Conservation (phyloP, 2,797 vertebrate species). For the Poecilia gillii region DNA sequence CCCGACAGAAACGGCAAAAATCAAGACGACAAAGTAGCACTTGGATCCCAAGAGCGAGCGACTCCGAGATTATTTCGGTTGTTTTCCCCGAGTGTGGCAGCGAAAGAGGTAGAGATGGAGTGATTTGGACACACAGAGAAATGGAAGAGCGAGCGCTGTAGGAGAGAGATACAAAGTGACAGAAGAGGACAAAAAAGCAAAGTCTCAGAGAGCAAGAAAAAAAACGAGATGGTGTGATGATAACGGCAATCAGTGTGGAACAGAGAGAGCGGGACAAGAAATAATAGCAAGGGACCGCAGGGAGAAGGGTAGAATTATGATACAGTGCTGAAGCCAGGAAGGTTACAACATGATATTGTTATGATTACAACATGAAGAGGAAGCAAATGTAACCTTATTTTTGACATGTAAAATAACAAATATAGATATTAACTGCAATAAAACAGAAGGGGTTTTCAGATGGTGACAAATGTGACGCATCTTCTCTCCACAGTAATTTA, state of each 20-base stretch:
- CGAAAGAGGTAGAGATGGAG: slow-evolving; percentile 32
- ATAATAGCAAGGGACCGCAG: slow-evolving; percentile 7
- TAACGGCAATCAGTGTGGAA: slow-evolving; percentile 21
- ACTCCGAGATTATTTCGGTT: slow-evolving; percentile 39
- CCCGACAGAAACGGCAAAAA: slow-evolving; percentile 15
- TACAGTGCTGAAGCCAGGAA: not conserved
- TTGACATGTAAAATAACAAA: not conserved
- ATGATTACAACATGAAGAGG: not conserved
- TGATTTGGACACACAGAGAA: slow-evolving; percentile 37
- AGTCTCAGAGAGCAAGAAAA: slow-evolving; percentile 13
- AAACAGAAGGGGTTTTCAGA: not conserved
- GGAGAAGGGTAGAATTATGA: not conserved
- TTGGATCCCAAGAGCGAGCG: slow-evolving; percentile 4
- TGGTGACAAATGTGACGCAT: not conserved
- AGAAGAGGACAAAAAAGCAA: slow-evolving; percentile 27
- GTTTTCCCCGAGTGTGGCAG: slow-evolving; percentile 30
- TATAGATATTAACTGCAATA: not conserved
- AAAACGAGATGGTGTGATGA: slow-evolving; percentile 23
- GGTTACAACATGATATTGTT: not conserved
- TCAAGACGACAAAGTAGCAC: slow-evolving; percentile 1
- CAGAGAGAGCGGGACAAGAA: slow-evolving; percentile 14
- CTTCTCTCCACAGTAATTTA: too few species aligned
- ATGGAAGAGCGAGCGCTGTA: slow-evolving; percentile 25
- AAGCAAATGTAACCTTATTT: not conserved
- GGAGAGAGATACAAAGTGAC: slow-evolving; percentile 53